phyloP scores from a whole-genome alignment of 2,797 vertebrate genomes.

The Podarcis siculus region DNA sequence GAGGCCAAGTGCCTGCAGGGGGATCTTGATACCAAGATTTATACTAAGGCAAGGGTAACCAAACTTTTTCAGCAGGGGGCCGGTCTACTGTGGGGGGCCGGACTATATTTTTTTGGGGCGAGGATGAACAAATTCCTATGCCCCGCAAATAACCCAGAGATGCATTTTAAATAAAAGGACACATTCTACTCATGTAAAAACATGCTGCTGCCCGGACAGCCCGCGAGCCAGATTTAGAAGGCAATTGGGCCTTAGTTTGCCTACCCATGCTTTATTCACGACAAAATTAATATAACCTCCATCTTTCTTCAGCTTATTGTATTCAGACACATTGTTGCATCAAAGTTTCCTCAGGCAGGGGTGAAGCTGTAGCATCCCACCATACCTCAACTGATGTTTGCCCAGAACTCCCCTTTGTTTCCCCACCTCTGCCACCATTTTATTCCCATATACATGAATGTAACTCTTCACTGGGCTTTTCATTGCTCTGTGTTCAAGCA shows the following conservation, averaged over 20 bases:
- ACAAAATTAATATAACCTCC: background rate
- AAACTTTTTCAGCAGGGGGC: no score
- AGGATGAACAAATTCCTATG: no score
- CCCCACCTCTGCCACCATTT: background rate
- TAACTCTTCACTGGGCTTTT: no score
- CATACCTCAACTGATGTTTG: background rate
- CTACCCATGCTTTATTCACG: no score
- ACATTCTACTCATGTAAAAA: no score
- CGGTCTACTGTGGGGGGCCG: no score
- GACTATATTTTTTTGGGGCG: no score
- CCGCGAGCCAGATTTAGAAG: no score
- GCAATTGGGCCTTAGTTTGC: no score
- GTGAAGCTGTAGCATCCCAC: background rate
- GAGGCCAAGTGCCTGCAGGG: slow-evolving; percentile 42
- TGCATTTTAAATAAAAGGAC: no score
- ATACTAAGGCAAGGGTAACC: background rate
- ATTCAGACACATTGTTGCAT: background rate
- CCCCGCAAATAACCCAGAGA: no score
- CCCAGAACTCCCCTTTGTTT: background rate
- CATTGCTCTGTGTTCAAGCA: background rate
- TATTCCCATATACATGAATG: background rate
- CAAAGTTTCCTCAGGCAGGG: background rate
- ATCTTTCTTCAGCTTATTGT: background rate
- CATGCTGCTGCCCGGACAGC: accelerated
- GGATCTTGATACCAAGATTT: slow-evolving; percentile 56